Evolutionary conservation across 2,113 vertebrate species (phyloP).

Genomic region (Sinocyclocheilus anshuiensis): DNA sequence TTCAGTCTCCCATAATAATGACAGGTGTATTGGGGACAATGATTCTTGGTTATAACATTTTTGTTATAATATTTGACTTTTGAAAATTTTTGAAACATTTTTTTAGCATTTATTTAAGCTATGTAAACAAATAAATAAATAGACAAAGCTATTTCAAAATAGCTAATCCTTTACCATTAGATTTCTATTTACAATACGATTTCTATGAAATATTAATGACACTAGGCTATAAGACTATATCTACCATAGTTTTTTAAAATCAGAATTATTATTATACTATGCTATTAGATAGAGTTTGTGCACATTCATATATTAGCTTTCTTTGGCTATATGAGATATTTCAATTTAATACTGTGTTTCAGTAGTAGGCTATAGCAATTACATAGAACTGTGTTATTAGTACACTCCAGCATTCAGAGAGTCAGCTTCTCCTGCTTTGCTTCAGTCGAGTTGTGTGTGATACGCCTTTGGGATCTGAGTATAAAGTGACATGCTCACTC

Average conservation of each 20-base stretch:
- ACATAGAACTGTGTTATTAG: not conserved
- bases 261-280: not conserved
- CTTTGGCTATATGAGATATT: not conserved
- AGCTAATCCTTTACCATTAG: too few species aligned
- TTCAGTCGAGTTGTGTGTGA: not conserved
- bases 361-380: not conserved
- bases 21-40: not conserved
- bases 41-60: not conserved
- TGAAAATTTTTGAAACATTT: too few species aligned
- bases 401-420: not conserved
- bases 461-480: not conserved
- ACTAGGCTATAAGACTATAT: too few species aligned
- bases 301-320: not conserved
- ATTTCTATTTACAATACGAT: too few species aligned
- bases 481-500: conserved; percentile 38
- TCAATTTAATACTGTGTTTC: not conserved
- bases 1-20: not conserved
- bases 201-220: too few species aligned
- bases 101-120: too few species aligned
- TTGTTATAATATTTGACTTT: not conserved
- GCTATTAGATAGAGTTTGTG: too few species aligned
- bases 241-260: too few species aligned
- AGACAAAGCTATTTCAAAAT: too few species aligned
- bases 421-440: not conserved
- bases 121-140: too few species aligned